Percentiles rank a stretch among this genome's conserved stretches.
phyloP scores from a whole-genome alignment of 2,113 vertebrate genomes.

The Anoura caudifer region DNA sequence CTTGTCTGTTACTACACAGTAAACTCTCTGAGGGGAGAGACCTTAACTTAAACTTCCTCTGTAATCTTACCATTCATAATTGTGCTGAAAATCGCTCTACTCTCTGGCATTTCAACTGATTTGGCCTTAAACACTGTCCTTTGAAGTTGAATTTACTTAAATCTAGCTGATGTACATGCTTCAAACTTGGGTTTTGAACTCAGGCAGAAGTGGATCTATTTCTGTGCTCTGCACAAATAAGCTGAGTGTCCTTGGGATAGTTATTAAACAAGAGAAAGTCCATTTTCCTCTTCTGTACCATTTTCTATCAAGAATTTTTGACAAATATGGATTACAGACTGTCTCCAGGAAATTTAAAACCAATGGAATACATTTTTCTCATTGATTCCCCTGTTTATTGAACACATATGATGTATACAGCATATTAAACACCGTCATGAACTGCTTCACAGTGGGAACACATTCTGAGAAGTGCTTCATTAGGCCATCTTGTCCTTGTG shows the following conservation, averaged over 20 bases:
- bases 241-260: not conserved
- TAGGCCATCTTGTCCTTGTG: not conserved
- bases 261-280: not conserved
- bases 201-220: not conserved
- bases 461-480: not conserved
- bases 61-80: not conserved
- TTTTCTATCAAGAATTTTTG: not conserved
- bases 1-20: not conserved
- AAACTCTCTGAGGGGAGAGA: conserved; percentile 9
- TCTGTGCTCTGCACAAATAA: not conserved
- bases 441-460: too few relatives aligned
- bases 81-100: not conserved
- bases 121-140: not conserved
- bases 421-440: not conserved
- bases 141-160: conserved; percentile 23
- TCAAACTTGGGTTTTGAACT: conserved; percentile 18
- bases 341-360: not conserved
- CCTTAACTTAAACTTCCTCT: not conserved
- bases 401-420: not conserved
- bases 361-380: not conserved
- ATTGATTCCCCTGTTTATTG: not conserved
- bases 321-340: not conserved
- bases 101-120: conserved; percentile 10
- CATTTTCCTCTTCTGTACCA: not conserved
- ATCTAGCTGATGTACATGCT: not conserved